Percentiles rank a stretch among this genome's conserved stretches.
These are phyloP conservation scores for Pseudanteris insignis DNA, from an alignment of 2,888 invertebrate genomes.

Conservation along the genomic window DNA sequence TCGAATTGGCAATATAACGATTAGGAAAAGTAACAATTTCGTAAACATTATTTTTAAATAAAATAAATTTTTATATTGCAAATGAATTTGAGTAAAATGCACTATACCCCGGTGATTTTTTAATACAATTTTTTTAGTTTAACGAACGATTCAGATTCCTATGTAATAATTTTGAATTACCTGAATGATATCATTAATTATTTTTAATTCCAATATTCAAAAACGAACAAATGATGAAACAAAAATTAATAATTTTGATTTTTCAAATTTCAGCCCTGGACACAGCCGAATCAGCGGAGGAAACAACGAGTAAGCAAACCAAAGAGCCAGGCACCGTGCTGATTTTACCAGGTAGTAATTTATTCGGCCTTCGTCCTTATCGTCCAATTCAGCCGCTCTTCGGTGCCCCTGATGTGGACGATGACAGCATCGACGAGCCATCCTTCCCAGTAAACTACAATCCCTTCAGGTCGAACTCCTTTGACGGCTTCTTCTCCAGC, in stretches of 20 bases:
- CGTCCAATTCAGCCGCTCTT: constrained; percentile 27
- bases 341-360: constrained; percentile 46
- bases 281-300: constrained; percentile 38
- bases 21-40: no score
- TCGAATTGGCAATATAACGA: no score
- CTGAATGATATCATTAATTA: no score
- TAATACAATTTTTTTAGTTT: no score
- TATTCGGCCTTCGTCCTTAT: constrained; percentile 15
- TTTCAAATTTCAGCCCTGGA: constrained; percentile 51
- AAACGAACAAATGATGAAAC: constrained; percentile 7
- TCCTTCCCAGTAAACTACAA: constrained; percentile 39
- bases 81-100: no score
- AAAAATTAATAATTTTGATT: no score
- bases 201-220: background rate
- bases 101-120: no score
- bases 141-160: no score
- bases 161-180: no score
- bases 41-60: no score
- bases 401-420: constrained; percentile 13
- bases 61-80: no score
- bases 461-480: constrained; percentile 48
- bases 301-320: constrained; percentile 29
- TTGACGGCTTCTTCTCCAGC: constrained; percentile 48
- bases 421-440: constrained; percentile 36
- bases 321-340: constrained; percentile 47